These are phyloP conservation scores for Triplophysa bombifrons DNA, from an alignment of 2,797 vertebrate genomes.

Conservation along the genomic window DNA sequence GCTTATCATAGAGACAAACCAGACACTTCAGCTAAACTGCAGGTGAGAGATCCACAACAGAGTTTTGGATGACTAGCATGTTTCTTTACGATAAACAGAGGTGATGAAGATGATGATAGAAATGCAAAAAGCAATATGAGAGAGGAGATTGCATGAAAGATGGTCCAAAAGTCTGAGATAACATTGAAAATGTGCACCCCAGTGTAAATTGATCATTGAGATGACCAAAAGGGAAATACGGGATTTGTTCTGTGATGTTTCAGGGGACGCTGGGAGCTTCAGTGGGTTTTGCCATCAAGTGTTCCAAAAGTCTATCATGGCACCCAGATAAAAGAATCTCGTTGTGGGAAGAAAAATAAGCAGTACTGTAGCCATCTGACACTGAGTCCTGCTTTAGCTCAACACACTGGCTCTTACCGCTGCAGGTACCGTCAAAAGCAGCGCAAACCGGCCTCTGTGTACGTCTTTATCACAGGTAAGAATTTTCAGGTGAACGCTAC, in stretches of 20 bases:
- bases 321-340: slow-evolving; percentile 76
- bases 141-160: background rate
- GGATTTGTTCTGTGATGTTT: slow-evolving; percentile 54
- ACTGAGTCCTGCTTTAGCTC: slow-evolving; percentile 74
- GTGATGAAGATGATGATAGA: background rate
- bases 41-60: slow-evolving; percentile 78
- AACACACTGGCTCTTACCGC: slow-evolving; percentile 87
- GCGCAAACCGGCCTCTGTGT: slow-evolving; percentile 77
- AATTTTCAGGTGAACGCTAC: slow-evolving; percentile 43
- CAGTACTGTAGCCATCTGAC: slow-evolving; percentile 86
- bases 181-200: background rate
- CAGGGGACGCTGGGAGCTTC: slow-evolving; percentile 87
- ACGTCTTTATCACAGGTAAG: slow-evolving; percentile 95
- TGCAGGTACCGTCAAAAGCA: slow-evolving; percentile 82
- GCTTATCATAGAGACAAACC: slow-evolving; percentile 82
- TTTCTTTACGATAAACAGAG: slow-evolving; percentile 6
- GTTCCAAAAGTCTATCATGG: slow-evolving; percentile 73
- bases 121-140: background rate
- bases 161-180: background rate
- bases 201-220: background rate
- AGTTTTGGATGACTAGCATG: background rate
- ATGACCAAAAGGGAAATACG: background rate
- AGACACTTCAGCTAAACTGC: slow-evolving; percentile 88
- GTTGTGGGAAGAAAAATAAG: slow-evolving; percentile 79
- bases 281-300: slow-evolving; percentile 84